Percentiles rank a stretch among this genome's conserved stretches.
These are phyloP conservation scores for Amphiprion percula DNA, from an alignment of 2,113 vertebrate species.

Conservation along the genomic window DNA sequence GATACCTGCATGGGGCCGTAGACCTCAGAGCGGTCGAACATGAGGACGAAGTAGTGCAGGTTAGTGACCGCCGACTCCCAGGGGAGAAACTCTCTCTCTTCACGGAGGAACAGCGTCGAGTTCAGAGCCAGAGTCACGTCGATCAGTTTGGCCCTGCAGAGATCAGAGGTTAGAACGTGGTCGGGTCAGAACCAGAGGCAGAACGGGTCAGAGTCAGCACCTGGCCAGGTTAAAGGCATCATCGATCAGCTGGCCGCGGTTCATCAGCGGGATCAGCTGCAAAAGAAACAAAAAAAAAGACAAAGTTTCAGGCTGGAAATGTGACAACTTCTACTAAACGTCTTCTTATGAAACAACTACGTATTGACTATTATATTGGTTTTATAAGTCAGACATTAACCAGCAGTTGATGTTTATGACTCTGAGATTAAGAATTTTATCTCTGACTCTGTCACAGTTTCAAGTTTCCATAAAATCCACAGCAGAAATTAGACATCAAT, in stretches of 20 bases:
- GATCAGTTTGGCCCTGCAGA: slow-evolving; percentile 83
- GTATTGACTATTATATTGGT: too few species aligned
- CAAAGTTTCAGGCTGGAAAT: neutral
- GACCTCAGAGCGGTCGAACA: slow-evolving; percentile 94
- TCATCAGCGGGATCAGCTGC: slow-evolving; percentile 89
- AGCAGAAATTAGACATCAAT: too few species aligned
- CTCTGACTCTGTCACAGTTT: too few species aligned
- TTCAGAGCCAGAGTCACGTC: slow-evolving; percentile 85
- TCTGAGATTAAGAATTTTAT: too few species aligned
- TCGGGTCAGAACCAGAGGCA: neutral
- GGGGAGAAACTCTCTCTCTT: slow-evolving; percentile 85
- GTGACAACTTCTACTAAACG: too few species aligned
- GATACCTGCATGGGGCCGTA: slow-evolving; percentile 90
- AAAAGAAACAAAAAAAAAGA: slow-evolving; percentile 40
- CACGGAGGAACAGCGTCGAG: slow-evolving; percentile 86
- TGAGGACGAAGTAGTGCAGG: slow-evolving; percentile 87
- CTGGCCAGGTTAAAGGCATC: slow-evolving; percentile 92
- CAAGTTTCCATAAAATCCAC: too few species aligned
- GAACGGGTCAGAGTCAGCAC: slow-evolving; percentile 54
- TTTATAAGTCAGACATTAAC: too few species aligned
- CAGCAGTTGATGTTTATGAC: too few species aligned
- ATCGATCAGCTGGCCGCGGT: slow-evolving; percentile 91
- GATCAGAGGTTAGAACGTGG: slow-evolving; percentile 4
- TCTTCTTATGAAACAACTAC: too few species aligned
- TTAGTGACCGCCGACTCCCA: slow-evolving; percentile 88